Evolutionary conservation across 2,888 invertebrate genomes (phyloP).

Genomic region (Mesochorus sp.): DNA sequence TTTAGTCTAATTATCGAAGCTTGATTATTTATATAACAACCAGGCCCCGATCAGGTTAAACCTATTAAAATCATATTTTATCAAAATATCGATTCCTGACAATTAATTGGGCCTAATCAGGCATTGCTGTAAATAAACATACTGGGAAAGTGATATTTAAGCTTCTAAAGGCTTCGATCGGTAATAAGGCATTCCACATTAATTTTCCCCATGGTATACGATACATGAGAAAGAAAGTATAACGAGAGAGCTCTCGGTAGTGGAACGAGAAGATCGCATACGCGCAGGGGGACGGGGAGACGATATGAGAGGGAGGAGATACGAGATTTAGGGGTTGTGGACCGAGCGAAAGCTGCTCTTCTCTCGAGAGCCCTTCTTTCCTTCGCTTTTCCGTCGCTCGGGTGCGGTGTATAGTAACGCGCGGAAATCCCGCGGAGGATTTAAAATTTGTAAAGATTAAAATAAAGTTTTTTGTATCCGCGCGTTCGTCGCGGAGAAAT

Average conservation of each 20-base stretch:
- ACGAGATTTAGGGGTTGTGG: constrained; percentile 64
- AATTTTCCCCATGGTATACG: too few species aligned
- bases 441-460: constrained; percentile 79
- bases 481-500: constrained; percentile 61
- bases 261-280: constrained; percentile 36
- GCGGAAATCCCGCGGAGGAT: constrained; percentile 70
- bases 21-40: too few species aligned
- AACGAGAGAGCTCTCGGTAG: constrained; percentile 20
- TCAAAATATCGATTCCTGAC: too few species aligned
- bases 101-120: too few species aligned
- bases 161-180: too few species aligned
- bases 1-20: too few species aligned
- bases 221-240: constrained; percentile 50
- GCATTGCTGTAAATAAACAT: too few species aligned
- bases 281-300: constrained; percentile 22
- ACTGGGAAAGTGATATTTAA: too few species aligned
- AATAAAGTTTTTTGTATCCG: constrained; percentile 79
- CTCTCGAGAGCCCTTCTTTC: constrained; percentile 61
- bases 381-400: constrained; percentile 67
- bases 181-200: too few species aligned
- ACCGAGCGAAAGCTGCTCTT: constrained; percentile 38
- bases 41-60: too few species aligned
- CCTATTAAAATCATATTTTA: too few species aligned
- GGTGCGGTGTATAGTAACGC: constrained; percentile 13
- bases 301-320: constrained; percentile 58